phyloP scores from a whole-genome alignment of 2,797 vertebrate species.

The Calcarius lapponicus region DNA sequence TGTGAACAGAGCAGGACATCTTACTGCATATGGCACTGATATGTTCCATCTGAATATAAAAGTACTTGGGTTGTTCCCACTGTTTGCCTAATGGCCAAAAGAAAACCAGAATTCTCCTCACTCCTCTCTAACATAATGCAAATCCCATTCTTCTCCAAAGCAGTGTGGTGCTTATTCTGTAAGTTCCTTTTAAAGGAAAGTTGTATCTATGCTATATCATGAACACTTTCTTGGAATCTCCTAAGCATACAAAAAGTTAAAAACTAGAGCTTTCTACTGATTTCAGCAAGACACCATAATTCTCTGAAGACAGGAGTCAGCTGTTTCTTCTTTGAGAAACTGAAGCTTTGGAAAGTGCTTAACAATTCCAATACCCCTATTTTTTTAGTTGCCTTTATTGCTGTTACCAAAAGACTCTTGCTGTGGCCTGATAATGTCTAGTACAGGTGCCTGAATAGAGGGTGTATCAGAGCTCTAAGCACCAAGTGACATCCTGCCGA shows the following conservation, averaged over 20 bases:
- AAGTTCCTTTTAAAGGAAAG: background rate
- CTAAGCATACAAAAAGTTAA: background rate
- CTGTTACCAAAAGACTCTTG: constrained; percentile 47
- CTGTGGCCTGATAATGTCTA: constrained; percentile 50
- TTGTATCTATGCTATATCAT: background rate
- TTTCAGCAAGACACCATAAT: background rate
- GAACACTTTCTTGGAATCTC: background rate
- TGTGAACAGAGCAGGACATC: background rate
- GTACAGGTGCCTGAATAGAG: constrained; percentile 44
- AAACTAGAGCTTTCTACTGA: background rate
- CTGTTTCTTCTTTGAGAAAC: constrained; percentile 14
- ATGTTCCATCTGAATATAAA: background rate
- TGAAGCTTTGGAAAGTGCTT: constrained; percentile 28
- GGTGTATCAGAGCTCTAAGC: constrained; percentile 37
- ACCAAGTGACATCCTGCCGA: constrained; percentile 27
- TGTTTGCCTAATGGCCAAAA: background rate
- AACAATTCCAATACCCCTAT: constrained; percentile 18
- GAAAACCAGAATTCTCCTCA: background rate
- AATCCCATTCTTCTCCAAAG: background rate
- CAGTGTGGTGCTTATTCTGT: background rate
- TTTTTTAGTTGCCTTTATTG: constrained; percentile 3
- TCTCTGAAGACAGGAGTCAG: background rate
- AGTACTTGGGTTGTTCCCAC: background rate
- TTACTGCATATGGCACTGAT: background rate
- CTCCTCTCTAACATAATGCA: background rate